Percentiles rank a stretch among this genome's conserved stretches.
These are phyloP conservation scores for Andinoacara biseriatus DNA, from an alignment of 2,113 vertebrate genomes.

Conservation along the genomic window DNA sequence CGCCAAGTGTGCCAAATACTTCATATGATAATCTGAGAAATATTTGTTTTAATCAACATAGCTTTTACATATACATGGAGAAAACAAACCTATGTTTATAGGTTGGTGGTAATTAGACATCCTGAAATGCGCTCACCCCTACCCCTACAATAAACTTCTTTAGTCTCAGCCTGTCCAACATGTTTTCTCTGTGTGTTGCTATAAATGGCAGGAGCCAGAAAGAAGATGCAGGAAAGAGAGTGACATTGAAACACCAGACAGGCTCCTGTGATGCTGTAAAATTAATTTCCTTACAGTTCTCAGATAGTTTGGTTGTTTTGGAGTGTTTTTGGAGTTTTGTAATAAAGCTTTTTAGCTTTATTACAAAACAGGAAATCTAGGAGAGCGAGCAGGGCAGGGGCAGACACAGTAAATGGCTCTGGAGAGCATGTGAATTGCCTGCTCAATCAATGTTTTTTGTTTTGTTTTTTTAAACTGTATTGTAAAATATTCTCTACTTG, in stretches of 20 bases:
- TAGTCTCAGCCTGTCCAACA: neutral
- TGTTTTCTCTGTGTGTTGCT: neutral
- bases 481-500: too few species aligned
- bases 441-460: neutral
- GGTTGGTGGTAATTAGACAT: too few species aligned
- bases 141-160: neutral
- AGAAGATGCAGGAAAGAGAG: neutral
- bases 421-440: neutral
- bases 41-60: too few species aligned
- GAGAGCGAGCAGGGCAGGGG: neutral
- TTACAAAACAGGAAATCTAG: neutral
- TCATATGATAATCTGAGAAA: too few species aligned
- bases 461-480: too few species aligned
- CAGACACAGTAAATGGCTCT: neutral
- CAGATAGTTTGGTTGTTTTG: neutral
- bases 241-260: neutral
- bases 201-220: neutral
- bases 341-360: neutral
- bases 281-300: neutral
- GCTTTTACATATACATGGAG: too few species aligned
- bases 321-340: too few species aligned
- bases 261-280: accelerated
- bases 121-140: neutral
- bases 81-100: too few species aligned
- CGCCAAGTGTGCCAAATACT: too few species aligned